phyloP scores from a whole-genome alignment of 2,797 vertebrate species.

The Lycodopsis pacificus region DNA sequence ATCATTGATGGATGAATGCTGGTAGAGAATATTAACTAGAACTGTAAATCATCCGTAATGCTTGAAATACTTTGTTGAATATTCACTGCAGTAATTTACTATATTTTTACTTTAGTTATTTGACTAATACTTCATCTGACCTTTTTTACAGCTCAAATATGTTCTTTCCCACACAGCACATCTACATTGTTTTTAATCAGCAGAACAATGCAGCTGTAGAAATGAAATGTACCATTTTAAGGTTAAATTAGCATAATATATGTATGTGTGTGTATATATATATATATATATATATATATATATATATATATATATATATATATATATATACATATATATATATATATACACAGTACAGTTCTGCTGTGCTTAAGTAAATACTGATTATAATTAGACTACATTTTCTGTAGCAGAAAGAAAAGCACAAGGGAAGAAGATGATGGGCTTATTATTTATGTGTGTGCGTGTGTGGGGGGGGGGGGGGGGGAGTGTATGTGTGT shows the following conservation, averaged over 20 bases:
- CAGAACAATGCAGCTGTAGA: slow-evolving; percentile 15
- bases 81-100: not conserved
- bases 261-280: not conserved
- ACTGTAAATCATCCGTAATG: slow-evolving; percentile 37
- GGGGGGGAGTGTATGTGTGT: too few relatives aligned
- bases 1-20: not conserved
- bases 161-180: slow-evolving; percentile 7
- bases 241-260: slow-evolving; percentile 41
- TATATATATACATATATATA: too few relatives aligned
- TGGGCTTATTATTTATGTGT: slow-evolving; percentile 9
- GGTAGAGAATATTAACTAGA: slow-evolving; percentile 3
- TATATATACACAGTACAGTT: not conserved
- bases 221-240: slow-evolving; percentile 27
- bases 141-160: slow-evolving; percentile 16
- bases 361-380: slow-evolving; percentile 27
- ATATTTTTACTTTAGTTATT: slow-evolving; percentile 11
- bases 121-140: slow-evolving; percentile 37
- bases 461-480: not conserved
- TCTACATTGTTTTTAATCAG: slow-evolving; percentile 28
- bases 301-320: not conserved
- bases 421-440: not conserved
- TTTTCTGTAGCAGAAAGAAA: slow-evolving; percentile 18
- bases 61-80: slow-evolving; percentile 19
- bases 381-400: slow-evolving; percentile 35
- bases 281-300: slow-evolving; percentile 4